Conservation (phyloP, 2,888 invertebrate genomes). For the Cerastis rubricosa region DNA sequence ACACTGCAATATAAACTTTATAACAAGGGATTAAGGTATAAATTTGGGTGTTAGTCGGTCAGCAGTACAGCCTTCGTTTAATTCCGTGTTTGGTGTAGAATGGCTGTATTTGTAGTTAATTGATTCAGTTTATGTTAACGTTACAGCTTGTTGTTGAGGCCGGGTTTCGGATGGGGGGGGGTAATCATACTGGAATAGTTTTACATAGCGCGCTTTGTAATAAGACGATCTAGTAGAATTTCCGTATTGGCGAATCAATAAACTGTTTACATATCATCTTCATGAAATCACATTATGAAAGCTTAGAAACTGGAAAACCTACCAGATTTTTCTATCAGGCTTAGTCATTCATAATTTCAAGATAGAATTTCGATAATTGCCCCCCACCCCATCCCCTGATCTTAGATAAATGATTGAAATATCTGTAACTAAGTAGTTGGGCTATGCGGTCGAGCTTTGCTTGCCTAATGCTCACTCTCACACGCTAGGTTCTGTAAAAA, state of each 20-base stretch:
- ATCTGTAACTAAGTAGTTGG: too few relatives aligned
- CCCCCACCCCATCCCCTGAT: not conserved
- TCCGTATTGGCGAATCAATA: not conserved
- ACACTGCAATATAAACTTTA: slow-evolving; percentile 55
- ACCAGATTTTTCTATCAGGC: not conserved
- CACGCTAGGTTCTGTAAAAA: too few relatives aligned
- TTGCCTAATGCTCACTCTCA: not conserved
- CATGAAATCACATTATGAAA: not conserved
- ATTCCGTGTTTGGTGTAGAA: slow-evolving; percentile 62
- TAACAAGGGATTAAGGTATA: slow-evolving; percentile 51
- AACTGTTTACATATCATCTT: not conserved
- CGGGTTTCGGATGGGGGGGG: slow-evolving; percentile 43
- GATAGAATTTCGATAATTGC: not conserved
- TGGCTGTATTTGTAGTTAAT: slow-evolving; percentile 65
- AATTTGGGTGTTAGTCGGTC: slow-evolving; percentile 61
- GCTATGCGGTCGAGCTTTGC: not conserved
- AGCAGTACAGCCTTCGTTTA: slow-evolving; percentile 52
- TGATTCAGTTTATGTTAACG: slow-evolving; percentile 64
- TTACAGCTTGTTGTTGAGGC: slow-evolving; percentile 50
- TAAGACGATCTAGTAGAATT: not conserved
- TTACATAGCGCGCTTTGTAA: not conserved
- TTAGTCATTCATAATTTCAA: not conserved
- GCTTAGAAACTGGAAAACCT: not conserved
- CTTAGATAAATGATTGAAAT: not conserved
- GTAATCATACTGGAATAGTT: slow-evolving; percentile 18